Conservation (phyloP, 1,140 invertebrate species). For the Drosophila seguyi region DNA sequence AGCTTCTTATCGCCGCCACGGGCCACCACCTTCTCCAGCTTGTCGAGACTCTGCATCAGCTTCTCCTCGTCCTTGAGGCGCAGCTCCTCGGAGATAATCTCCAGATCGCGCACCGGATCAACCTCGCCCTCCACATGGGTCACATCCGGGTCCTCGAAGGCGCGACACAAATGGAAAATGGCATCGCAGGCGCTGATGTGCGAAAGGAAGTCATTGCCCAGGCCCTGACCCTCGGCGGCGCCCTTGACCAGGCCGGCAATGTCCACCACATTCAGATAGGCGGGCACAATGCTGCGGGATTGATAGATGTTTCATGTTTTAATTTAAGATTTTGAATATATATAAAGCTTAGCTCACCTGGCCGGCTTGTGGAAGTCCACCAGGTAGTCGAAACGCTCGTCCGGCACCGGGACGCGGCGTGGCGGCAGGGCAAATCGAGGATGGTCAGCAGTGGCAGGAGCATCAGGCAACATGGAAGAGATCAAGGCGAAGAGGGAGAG, state of each 20-base stretch:
- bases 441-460: constrained; percentile 31
- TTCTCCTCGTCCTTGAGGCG: constrained; percentile 97
- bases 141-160: constrained; percentile 99
- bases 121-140: constrained; percentile 99
- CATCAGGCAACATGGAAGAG: constrained; percentile 4
- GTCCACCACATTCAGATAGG: constrained; percentile 98
- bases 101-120: constrained; percentile 97
- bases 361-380: constrained; percentile 97
- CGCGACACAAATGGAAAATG: constrained; percentile 98
- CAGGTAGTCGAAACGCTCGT: constrained; percentile 96
- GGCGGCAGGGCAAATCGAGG: constrained; percentile 80
- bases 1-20: constrained; percentile 97
- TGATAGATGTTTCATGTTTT: too few relatives aligned
- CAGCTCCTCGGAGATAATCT: constrained; percentile 98
- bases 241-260: constrained; percentile 99
- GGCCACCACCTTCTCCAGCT: constrained; percentile 94
- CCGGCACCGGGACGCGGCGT: constrained; percentile 99
- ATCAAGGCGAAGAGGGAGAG: neutral
- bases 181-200: constrained; percentile 99
- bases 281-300: constrained; percentile 95
- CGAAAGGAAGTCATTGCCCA: constrained; percentile 99
- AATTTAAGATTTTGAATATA: neutral
- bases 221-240: constrained; percentile 98
- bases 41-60: constrained; percentile 92
- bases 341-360: constrained; percentile 89